Conservation (phyloP, 2,797 vertebrate species). For the Amblyraja radiata region DNA sequence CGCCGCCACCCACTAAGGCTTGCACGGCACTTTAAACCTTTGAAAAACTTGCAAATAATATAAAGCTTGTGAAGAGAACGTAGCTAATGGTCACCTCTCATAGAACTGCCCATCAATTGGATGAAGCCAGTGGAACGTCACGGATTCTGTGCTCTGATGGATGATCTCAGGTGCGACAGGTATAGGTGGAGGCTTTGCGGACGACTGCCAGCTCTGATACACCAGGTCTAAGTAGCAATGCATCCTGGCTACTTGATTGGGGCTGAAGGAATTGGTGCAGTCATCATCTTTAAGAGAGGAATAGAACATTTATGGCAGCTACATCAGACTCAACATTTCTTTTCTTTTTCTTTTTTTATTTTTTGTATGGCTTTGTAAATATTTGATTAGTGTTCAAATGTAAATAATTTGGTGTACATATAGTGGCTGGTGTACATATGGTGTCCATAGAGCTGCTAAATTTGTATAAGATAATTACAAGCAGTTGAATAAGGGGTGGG, state of each 20-base stretch:
- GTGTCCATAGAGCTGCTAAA: too few species aligned
- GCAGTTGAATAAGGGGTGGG: too few species aligned
- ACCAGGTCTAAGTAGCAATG: conserved; percentile 95
- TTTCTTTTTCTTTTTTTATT: too few species aligned
- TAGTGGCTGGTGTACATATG: too few species aligned
- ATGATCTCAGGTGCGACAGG: conserved; percentile 84
- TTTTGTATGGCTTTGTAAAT: too few species aligned
- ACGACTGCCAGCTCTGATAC: conserved; percentile 87
- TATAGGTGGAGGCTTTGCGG: conserved; percentile 75
- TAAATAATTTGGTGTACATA: too few species aligned
- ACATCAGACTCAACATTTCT: background rate
- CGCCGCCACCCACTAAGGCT: conserved; percentile 5
- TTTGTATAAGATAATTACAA: too few species aligned
- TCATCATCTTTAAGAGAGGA: conserved; percentile 72
- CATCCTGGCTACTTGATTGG: conserved; percentile 96
- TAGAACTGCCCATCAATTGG: conserved; percentile 88
- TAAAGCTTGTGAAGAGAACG: conserved; percentile 21
- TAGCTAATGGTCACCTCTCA: conserved; percentile 79
- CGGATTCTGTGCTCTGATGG: conserved; percentile 63
- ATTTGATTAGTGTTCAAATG: too few species aligned
- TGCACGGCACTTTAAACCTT: conserved; percentile 41
- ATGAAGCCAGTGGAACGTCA: conserved; percentile 90
- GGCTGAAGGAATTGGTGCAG: conserved; percentile 92
- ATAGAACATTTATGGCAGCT: background rate
- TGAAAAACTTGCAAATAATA: background rate